Base-by-base conservation (phyloP, 2,113 vertebrate species). In the Apaloderma vittatum region DNA sequence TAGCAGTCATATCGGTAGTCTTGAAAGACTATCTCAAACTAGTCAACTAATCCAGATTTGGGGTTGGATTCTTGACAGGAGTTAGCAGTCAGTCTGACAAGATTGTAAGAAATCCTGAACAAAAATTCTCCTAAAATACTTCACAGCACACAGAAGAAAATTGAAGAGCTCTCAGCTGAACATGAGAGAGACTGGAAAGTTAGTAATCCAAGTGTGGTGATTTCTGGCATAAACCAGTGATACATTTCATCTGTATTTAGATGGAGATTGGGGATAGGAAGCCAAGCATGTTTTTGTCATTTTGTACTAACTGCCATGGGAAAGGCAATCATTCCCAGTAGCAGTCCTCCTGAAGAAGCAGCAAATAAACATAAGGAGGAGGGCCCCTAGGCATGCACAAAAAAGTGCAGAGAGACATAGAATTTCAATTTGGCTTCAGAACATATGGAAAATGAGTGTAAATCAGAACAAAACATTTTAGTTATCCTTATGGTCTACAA, bases 201-300 rank as follows among this genome's bases (percentile, higher is more conserved):
- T 12, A 54, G n/a, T 52, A 71, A 66, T 74, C 51, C 27, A 37
- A 30, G 40, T 0, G 0, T 62, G 55, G n/a, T 45, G 32, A 15
- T 45, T 81, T 87, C 55, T 81, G 46, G 46, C 16, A 24, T 37
- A 49, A 49, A 23, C 9, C 48, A n/a, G 57, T 45, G 68, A 27
- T 37, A 20, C 5, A 22, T 10, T 34, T 93, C 27, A 40, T 83
- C 40, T 73, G 15, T 82, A n/a, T 82, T 92, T 18, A 3, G 45
- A 13, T 23, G n/a, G 59, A 45, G 34, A 61, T 0, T 12, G 9
- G 7, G 15, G 32, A 34, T 46, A 68, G 61, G 66, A 75, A 94
- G 48, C 32, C 17, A 32, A 63, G 66, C 43, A 55, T 72, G 45
- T 12, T n/a, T 86, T 74, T 68, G 51, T 70, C 15, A 7, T 20